phyloP scores from a whole-genome alignment of 2,113 vertebrate genomes.

The Oxygymnocypris stewartii region DNA sequence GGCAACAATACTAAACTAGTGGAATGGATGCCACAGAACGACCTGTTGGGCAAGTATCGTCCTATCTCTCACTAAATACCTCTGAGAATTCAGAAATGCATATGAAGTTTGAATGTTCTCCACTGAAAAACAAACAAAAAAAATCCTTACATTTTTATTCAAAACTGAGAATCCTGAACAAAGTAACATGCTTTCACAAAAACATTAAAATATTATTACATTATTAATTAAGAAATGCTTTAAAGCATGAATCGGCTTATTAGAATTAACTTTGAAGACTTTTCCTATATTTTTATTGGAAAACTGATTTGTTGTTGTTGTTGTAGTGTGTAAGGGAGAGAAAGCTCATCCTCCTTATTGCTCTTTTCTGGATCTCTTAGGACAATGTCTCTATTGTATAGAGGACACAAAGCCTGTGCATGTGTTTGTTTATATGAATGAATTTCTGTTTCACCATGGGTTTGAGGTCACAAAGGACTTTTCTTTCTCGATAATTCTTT shows the following conservation, averaged over 20 bases:
- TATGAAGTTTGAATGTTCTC: background rate
- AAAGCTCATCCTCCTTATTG: slow-evolving; percentile 19
- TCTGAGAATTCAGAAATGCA: background rate
- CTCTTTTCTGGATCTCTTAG: slow-evolving; percentile 1
- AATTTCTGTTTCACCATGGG: slow-evolving; percentile 10
- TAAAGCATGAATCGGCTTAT: too few relatives aligned
- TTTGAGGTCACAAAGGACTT: slow-evolving; percentile 7
- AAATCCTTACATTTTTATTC: too few relatives aligned
- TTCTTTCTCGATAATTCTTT: background rate
- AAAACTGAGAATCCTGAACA: too few relatives aligned
- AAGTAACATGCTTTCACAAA: too few relatives aligned
- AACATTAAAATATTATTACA: too few relatives aligned
- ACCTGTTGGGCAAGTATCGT: slow-evolving; percentile 85
- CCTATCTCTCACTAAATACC: background rate
- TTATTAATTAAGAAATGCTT: too few relatives aligned
- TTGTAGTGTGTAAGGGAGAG: background rate
- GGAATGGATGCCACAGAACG: slow-evolving; percentile 98
- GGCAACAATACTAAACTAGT: slow-evolving; percentile 97
- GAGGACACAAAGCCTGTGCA: slow-evolving; percentile 30
- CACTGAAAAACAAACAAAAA: too few relatives aligned
- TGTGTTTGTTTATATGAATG: slow-evolving; percentile 40
- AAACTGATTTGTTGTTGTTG: background rate
- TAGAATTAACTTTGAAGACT: background rate
- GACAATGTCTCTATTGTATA: slow-evolving; percentile 45
- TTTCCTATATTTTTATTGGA: background rate